phyloP scores from a whole-genome alignment of 2,113 vertebrate species.

The Pimephales promelas region DNA sequence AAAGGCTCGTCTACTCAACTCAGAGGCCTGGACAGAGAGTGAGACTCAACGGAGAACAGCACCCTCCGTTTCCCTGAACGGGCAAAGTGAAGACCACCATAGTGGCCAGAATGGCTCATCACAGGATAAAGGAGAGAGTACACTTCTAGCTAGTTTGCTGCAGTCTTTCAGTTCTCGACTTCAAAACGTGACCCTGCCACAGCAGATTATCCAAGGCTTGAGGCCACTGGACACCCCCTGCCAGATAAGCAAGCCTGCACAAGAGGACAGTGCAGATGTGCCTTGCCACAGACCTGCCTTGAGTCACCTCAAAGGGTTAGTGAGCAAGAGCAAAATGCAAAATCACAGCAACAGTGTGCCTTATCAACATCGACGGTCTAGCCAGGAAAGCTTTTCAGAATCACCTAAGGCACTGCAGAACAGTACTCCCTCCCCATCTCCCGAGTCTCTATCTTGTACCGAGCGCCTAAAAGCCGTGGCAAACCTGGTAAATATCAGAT shows the following conservation, averaged over 20 bases:
- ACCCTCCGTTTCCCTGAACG: constrained; percentile 80
- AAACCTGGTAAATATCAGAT: constrained; percentile 85
- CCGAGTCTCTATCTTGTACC: constrained; percentile 82
- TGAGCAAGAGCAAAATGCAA: constrained; percentile 83
- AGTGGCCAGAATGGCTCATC: constrained; percentile 81
- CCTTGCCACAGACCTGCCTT: constrained; percentile 83
- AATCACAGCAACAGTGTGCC: constrained; percentile 74
- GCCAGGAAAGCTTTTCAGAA: constrained; percentile 77
- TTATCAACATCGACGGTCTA: constrained; percentile 66
- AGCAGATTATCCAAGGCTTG: constrained; percentile 85
- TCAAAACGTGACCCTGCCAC: constrained; percentile 86
- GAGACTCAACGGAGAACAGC: constrained; percentile 80
- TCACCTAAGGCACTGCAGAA: constrained; percentile 75
- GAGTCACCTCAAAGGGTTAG: constrained; percentile 81
- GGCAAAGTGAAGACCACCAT: constrained; percentile 79
- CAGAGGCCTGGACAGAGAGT: constrained; percentile 83
- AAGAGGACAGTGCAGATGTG: constrained; percentile 73
- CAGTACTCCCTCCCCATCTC: constrained; percentile 69
- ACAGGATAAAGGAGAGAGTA: constrained; percentile 83
- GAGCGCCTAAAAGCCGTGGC: constrained; percentile 86
- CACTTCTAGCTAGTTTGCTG: constrained; percentile 87
- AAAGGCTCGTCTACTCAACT: constrained; percentile 86
- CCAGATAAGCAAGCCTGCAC: constrained; percentile 73
- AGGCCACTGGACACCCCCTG: constrained; percentile 80
- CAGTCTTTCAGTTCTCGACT: constrained; percentile 89